phyloP scores from a whole-genome alignment of 2,113 vertebrate species.

The Gobio gobio region DNA sequence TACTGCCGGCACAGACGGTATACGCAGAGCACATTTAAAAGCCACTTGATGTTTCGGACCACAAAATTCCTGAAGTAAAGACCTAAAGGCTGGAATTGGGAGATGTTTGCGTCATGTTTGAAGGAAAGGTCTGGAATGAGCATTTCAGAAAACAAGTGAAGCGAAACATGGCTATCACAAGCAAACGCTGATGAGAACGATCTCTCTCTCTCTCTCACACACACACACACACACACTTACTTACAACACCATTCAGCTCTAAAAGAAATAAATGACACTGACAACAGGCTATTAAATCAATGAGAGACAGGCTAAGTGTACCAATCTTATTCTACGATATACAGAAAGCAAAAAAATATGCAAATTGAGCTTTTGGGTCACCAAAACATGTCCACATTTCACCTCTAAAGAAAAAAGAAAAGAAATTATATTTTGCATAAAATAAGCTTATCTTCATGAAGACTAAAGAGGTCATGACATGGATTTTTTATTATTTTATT shows the following conservation, averaged over 20 bases:
- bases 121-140: constrained; percentile 8
- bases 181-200: not conserved
- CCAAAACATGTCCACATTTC: not conserved
- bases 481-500: no score
- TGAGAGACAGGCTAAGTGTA: not conserved
- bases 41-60: not conserved
- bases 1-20: not conserved
- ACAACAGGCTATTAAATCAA: not conserved
- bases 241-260: not conserved
- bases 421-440: not conserved
- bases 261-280: not conserved
- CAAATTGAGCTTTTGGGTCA: not conserved
- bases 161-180: constrained; percentile 17
- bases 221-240: not conserved
- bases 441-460: no score
- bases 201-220: not conserved
- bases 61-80: not conserved
- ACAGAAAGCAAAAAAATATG: not conserved
- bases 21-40: not conserved
- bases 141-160: constrained; percentile 6
- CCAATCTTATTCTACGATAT: not conserved
- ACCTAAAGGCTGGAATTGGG: not conserved
- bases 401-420: not conserved
- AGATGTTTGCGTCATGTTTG: constrained; percentile 6
- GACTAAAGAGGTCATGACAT: no score